phyloP scores from a whole-genome alignment of 2,797 vertebrate species.

The Spheniscus humboldti region DNA sequence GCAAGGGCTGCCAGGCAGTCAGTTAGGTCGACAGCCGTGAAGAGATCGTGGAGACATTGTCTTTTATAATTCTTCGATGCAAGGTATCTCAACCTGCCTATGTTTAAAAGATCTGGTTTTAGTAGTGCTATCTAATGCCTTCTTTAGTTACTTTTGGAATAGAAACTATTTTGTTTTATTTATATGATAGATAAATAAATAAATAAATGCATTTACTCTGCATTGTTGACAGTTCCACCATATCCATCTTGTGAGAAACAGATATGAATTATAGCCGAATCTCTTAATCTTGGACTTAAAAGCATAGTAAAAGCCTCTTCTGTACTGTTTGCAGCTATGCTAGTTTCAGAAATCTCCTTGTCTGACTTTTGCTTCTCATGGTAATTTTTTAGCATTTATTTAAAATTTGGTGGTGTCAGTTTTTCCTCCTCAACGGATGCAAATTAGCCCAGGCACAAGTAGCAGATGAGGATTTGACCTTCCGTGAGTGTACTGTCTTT shows the following conservation, averaged over 20 bases:
- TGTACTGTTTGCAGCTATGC: neutral
- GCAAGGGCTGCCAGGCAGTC: neutral
- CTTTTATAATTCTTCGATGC: neutral
- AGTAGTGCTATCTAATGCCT: neutral
- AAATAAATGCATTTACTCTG: neutral
- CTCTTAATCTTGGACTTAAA: neutral
- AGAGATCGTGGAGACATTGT: accelerated
- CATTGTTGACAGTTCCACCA: accelerated
- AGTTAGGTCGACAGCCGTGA: accelerated
- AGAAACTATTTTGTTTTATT: neutral
- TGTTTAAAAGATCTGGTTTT: neutral
- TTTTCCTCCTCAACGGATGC: accelerated
- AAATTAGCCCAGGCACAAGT: neutral
- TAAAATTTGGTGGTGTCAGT: neutral
- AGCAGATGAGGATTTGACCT: neutral
- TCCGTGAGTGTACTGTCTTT: neutral
- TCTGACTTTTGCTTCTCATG: neutral
- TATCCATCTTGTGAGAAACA: neutral
- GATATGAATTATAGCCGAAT: neutral
- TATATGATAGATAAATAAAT: no score
- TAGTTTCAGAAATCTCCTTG: neutral
- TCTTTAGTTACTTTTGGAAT: neutral
- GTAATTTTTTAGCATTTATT: neutral
- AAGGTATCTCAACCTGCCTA: neutral
- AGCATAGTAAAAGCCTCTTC: neutral